Base-by-base conservation (phyloP, 2,797 vertebrate species). In the Anniella stebbinsi region DNA sequence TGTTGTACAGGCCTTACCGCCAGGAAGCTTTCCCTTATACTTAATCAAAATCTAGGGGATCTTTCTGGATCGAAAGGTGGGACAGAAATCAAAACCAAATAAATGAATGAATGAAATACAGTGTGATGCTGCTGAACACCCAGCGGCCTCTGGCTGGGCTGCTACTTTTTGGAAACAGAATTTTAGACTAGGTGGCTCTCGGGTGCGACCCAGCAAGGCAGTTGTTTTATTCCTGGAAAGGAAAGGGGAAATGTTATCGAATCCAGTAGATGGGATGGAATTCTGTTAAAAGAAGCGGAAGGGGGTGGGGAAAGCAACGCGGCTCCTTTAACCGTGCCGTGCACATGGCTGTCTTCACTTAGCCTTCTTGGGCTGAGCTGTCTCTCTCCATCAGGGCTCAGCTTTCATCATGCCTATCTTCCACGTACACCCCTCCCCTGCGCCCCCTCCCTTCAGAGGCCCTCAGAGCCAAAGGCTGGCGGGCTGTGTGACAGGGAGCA, bases 381-480 rank as follows among this genome's bases (percentile, higher is more conserved):
- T 95, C 95, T 94, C 93, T 84, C 93, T 90, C 91, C 94, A 91
- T 95, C 96, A 91, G 95, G 89, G 95, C 86, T 94, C 94, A 92
- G 80, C 95, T 96, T 97, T 95, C 97, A 95, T 96, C 95, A 90
- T 95, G 96, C 92, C 96, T 97, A 94, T 95, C 96, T 95, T 63
- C 87, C 80, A 1, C 7, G 18, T n/a, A 30, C 90, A 93, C 90
- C 95, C 57, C 15, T 17, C 6, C 82, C 30, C 11, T 1, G 0
- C 0, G 6, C 18, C 80, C 87, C 88, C 90, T 73, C 80, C 28
- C 54, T 51, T 95, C 95, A 97, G 97, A 98, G 98, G 96, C 97
- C 85, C 97, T 94, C 92, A 93, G 95, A 98, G 98, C 98, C 97
- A 98, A 95, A 97, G 98, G 98, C 98, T 96, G 96, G 92, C 28